A percentile compares a stretch with the other conserved stretches of the same genome.
Conservation (phyloP, 2,888 invertebrate species). For the Lasioglossum marginatum region DNA sequence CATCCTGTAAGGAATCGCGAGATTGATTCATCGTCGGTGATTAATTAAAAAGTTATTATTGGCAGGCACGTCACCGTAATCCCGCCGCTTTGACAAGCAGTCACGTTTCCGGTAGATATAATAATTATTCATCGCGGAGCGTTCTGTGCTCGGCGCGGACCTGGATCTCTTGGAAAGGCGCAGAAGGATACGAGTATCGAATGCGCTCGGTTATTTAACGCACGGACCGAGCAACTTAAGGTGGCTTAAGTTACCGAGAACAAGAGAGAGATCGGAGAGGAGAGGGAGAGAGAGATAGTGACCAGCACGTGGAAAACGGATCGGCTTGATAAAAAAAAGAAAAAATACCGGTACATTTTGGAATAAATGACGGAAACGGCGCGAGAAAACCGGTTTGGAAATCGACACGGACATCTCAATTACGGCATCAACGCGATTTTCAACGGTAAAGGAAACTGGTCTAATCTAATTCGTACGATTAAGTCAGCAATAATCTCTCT, state of each 20-base stretch:
- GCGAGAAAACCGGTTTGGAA: neutral
- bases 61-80: neutral
- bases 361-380: neutral
- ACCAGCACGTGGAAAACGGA: neutral
- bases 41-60: constrained; percentile 24
- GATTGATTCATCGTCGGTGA: constrained; percentile 5
- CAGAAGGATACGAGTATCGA: constrained; percentile 37
- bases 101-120: constrained; percentile 1
- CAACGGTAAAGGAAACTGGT: constrained; percentile 2
- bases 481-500: neutral
- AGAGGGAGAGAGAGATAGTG: neutral
- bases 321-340: neutral
- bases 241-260: constrained; percentile 19
- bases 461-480: neutral
- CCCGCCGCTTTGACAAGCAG: neutral
- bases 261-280: neutral
- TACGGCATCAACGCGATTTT: neutral
- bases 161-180: constrained; percentile 29
- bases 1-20: neutral
- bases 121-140: constrained; percentile 30
- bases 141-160: neutral
- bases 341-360: neutral
- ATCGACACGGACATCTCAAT: neutral
- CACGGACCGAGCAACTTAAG: constrained; percentile 38
- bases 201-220: constrained; percentile 10